A percentile compares a stretch with the other conserved stretches of the same genome.
These are phyloP conservation scores for Wiebesia pumilae DNA, from an alignment of 1,140 invertebrate genomes.

Conservation along the genomic window DNA sequence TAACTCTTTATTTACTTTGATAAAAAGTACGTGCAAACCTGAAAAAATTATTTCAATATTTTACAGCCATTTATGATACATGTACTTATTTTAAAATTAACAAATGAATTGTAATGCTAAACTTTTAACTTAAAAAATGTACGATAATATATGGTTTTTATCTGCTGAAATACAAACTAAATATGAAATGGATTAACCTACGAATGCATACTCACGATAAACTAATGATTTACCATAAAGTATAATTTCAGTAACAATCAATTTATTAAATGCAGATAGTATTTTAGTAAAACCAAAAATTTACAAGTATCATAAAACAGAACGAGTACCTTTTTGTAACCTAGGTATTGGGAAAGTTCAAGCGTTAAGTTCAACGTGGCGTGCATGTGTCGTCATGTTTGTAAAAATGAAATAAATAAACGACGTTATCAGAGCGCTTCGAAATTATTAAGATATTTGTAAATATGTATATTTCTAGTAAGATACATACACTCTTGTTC, in stretches of 20 bases:
- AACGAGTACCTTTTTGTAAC: not conserved
- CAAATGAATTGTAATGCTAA: no score
- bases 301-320: not conserved
- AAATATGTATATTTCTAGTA: conserved; percentile 54
- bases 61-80: no score
- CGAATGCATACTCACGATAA: not conserved
- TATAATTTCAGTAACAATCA: not conserved
- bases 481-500: conserved; percentile 34
- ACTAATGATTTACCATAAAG: not conserved
- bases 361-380: conserved; percentile 7
- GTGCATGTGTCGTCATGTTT: conserved; percentile 1
- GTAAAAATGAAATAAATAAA: conserved; percentile 37
- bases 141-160: not conserved
- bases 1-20: not conserved
- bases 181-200: not conserved
- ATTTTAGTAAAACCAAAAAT: not conserved
- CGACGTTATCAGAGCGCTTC: not conserved
- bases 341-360: not conserved
- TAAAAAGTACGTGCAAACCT: no score
- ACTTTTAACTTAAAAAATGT: no score
- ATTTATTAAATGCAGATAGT: not conserved
- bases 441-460: conserved; percentile 40
- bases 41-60: no score
- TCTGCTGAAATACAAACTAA: not conserved
- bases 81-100: no score